Conservation (phyloP, 1,140 invertebrate species). For the Contarinia nasturtii region DNA sequence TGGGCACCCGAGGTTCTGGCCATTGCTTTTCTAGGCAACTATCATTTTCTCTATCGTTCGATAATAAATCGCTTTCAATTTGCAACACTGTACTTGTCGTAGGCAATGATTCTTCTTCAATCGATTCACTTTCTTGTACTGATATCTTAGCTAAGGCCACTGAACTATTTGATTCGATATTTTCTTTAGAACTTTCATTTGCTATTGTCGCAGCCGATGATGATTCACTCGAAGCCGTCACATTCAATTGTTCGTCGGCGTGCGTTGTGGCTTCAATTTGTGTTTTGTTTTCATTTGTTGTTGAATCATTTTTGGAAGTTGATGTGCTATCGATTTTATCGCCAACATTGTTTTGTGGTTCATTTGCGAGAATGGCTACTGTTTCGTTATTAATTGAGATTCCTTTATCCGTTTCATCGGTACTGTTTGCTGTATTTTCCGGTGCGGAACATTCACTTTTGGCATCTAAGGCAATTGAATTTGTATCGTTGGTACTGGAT, state of each 20-base stretch:
- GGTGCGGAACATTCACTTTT: background rate
- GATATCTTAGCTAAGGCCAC: no score
- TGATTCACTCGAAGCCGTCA: background rate
- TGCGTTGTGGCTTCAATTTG: background rate
- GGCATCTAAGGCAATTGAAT: background rate
- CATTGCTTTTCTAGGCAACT: background rate
- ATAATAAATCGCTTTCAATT: background rate
- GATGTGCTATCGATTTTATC: background rate
- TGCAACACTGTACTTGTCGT: background rate
- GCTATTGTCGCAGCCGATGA: no score
- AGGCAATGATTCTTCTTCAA: background rate
- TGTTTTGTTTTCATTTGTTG: background rate
- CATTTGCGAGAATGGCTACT: background rate
- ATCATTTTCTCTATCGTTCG: background rate
- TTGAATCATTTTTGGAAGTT: background rate
- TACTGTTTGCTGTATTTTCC: background rate
- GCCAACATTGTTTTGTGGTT: background rate
- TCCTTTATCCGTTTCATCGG: background rate
- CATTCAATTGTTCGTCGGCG: slow-evolving; percentile 1
- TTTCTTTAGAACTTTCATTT: no score
- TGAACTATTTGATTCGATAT: no score
- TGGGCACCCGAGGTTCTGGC: background rate
- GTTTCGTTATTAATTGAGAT: background rate
- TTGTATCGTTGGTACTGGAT: background rate
- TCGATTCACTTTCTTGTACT: no score